Percentiles rank a stretch among this genome's conserved stretches.
phyloP scores from a whole-genome alignment of 2,113 vertebrate species.

The Crypturellus undulatus region DNA sequence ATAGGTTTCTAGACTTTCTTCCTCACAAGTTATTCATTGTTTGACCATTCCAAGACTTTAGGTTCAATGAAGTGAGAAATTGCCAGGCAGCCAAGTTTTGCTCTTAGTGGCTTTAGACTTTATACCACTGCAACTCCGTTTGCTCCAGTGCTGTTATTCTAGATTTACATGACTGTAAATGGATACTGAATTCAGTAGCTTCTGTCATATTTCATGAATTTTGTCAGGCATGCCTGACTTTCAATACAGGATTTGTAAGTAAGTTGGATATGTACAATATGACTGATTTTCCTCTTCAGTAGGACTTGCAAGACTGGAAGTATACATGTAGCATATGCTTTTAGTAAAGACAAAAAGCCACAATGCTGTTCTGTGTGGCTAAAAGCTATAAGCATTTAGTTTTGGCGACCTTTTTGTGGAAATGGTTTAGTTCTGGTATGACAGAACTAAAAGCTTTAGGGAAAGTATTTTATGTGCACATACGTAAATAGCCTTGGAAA shows the following conservation, averaged over 20 bases:
- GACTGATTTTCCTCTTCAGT: background rate
- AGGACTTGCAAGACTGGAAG: slow-evolving; percentile 40
- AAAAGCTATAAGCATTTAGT: slow-evolving; percentile 59
- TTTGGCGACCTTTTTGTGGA: slow-evolving; percentile 61
- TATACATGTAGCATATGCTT: slow-evolving; percentile 41
- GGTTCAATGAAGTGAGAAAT: slow-evolving; percentile 44
- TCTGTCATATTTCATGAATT: slow-evolving; percentile 4
- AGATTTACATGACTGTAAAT: background rate
- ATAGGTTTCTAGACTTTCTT: slow-evolving; percentile 1
- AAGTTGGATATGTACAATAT: background rate
- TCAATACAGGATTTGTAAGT: slow-evolving; percentile 29
- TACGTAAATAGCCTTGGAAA: background rate
- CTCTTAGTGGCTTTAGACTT: background rate
- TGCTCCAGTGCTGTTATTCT: background rate
- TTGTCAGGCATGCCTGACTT: background rate
- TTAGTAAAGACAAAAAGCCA: slow-evolving; percentile 49
- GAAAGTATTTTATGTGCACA: slow-evolving; percentile 18
- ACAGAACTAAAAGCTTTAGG: slow-evolving; percentile 52
- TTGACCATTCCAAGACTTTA: slow-evolving; percentile 37
- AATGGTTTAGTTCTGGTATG: slow-evolving; percentile 47
- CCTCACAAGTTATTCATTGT: slow-evolving; percentile 35
- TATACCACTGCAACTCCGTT: background rate
- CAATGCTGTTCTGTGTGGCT: slow-evolving; percentile 50
- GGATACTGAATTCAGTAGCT: background rate
- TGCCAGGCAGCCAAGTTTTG: slow-evolving; percentile 11